These are phyloP conservation scores for Noctua janthe DNA, from an alignment of 2,888 invertebrate genomes.

Conservation along the genomic window DNA sequence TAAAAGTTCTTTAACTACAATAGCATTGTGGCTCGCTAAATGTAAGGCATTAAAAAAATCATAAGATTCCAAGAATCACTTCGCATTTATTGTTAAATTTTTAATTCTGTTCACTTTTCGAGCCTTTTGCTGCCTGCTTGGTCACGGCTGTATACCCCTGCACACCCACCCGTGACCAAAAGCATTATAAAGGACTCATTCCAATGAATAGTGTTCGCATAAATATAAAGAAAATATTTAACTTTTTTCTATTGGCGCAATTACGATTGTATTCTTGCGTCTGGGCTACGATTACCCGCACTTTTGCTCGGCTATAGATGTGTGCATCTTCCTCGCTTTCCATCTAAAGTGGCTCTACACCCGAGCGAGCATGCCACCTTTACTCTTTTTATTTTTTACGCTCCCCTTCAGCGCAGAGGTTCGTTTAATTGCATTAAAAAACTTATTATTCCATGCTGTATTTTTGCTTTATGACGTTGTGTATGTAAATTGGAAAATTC, in stretches of 20 bases:
- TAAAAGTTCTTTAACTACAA: constrained; percentile 18
- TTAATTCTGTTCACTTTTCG: constrained; percentile 24
- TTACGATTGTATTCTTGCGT: constrained; percentile 34
- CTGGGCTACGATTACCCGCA: constrained; percentile 36
- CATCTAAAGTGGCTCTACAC: constrained; percentile 56
- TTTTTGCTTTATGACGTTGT: constrained; percentile 66
- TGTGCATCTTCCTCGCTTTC: constrained; percentile 57
- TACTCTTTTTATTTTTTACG: constrained; percentile 60
- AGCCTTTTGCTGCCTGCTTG: constrained; percentile 33
- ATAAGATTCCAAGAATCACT: constrained; percentile 31
- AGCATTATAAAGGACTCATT: constrained; percentile 41
- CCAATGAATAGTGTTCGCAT: constrained; percentile 41
- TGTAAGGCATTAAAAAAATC: constrained; percentile 14
- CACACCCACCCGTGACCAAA: constrained; percentile 32
- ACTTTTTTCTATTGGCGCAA: constrained; percentile 35
- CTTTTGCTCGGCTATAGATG: constrained; percentile 31
- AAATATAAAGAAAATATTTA: constrained; percentile 28
- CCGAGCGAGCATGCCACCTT: constrained; percentile 59
- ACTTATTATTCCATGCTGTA: constrained; percentile 72
- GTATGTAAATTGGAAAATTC: constrained; percentile 70
- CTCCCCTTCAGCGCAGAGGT: constrained; percentile 62
- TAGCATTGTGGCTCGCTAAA: constrained; percentile 14
- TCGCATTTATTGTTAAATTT: constrained; percentile 16
- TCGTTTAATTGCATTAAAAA: constrained; percentile 77
- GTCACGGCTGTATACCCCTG: constrained; percentile 28